Evolutionary conservation across 2,888 invertebrate genomes (phyloP), one percentile per base, ranked within the genome.

Genomic region (Trissolcus brochymenae): DNA sequence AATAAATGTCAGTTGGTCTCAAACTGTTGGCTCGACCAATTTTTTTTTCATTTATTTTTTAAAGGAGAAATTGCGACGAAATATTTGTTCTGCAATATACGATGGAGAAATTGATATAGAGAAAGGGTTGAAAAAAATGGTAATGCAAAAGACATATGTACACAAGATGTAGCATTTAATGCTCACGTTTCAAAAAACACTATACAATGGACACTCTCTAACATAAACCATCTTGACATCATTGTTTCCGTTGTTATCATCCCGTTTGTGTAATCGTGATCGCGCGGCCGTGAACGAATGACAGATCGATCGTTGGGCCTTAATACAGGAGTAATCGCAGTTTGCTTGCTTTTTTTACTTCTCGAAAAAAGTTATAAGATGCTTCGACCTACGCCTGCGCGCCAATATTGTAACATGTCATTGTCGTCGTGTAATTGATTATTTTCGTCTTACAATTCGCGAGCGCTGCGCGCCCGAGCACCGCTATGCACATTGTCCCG

Each of bases 151-250:
- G 80, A 82, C 74, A 76, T 82, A 79, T 85, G 80, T 88, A 88
- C 88, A 88, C 88, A 88, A 88, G 87, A 87, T 87, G 87, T 86
- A 87, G 88, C 88, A 88, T 88, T 88, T 88, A 88, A 88, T 88
- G 88, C 88, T 88, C 85, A 87, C 86, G 87, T 87, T 87, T 87
- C 87, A 87, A 88, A 88, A 88, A 88, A 88, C 87, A 88, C 88
- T 87, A 87, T 87, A 88, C 88, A 88, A 88, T 87, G 87, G 88
- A 88, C 88, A 88, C 86, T 87, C 87, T 87, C 88, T 88, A 88
- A 88, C 87, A 87, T 87, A 87, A 86, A 88, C 85, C 87, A 87
- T 84, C 86, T 84, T 85, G 86, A 83, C 76, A 68, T 78, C 57
- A 68, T 76, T 68, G 71, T 77, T 66, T 82, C 83, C 81, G 79